Evolutionary conservation across 1,140 invertebrate species (phyloP), one percentile per base, ranked within the genome.

Genomic region (Meloidogyne exigua): DNA sequence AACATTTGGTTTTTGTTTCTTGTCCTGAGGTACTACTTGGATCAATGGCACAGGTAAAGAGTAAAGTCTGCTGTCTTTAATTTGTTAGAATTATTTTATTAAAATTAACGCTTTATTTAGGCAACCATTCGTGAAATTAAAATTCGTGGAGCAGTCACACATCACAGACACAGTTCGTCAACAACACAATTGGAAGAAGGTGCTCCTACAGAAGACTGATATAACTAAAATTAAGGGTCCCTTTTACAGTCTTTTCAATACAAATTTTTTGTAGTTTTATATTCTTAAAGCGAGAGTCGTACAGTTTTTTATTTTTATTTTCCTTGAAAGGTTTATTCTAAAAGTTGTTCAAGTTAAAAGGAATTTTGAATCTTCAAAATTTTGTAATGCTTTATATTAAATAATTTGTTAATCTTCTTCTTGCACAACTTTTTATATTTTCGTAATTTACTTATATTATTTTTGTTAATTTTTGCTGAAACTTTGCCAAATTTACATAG

Each of bases 1-100:
- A 77, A 18, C 76, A 87, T 66, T 82, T 72, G 68, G 82, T 82
- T 13, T 87, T 85, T 68, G 85, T 87, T 32, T 87, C 85, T 5
- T 85, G 81, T 25, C 85, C 85, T 0, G 83, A 88, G 68, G 85
- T 87, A 1, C 68, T 87, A 15, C 77, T 87, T 21, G 85, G 85
- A 23, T 87, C 80, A 0, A 87, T 87, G 85, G 84, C 85, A 15
- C 82, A 85, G 23, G 82, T 82, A 15, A n/a, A n/a, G n/a, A 28
- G 62, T 10, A 57, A 68, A 32, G 11, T 36, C 7, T 26, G 11
- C 7, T 2, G 7, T 32, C 28, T 3, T 32, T 3, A 32, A 7
- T 32, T 32, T 32, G 28, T 32, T 32, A 3, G 2, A 32, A 32
- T 32, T 32, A 32, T 32, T 32, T 32, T 32, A 32, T 32, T 32